A percentile compares a stretch with the other conserved stretches of the same genome.
phyloP scores from a whole-genome alignment of 2,888 invertebrate genomes.

The Harpagoxenus sublaevis region DNA sequence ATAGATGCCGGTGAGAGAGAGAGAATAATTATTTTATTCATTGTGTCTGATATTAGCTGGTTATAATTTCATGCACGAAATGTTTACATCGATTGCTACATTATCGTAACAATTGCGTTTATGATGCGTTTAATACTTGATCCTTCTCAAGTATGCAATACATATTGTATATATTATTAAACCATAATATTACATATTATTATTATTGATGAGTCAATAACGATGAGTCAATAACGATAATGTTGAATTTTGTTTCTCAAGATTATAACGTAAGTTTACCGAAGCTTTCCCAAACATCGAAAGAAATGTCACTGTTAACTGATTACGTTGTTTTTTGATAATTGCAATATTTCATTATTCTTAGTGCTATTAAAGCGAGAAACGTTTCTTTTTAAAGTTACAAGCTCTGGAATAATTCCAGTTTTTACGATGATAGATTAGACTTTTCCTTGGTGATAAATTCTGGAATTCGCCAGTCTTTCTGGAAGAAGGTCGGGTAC shows the following conservation, averaged over 20 bases:
- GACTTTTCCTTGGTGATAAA: conserved; percentile 63
- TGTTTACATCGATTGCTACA: conserved; percentile 22
- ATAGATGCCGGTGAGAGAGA: neutral
- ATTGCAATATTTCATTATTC: neutral
- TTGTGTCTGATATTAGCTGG: neutral
- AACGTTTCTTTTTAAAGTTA: neutral
- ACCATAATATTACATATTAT: neutral
- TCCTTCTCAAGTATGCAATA: conserved; percentile 12
- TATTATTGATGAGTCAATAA: neutral
- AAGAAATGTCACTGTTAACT: conserved; percentile 4
- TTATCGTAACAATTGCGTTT: neutral
- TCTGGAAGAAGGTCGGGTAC: conserved; percentile 36
- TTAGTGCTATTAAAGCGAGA: neutral
- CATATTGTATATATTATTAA: conserved; percentile 9
- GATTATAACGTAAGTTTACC: neutral
- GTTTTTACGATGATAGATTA: conserved; percentile 66
- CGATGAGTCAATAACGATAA: neutral
- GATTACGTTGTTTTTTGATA: neutral
- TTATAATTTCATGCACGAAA: conserved; percentile 20
- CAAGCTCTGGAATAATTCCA: conserved; percentile 31
- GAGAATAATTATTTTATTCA: neutral
- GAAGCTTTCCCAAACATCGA: neutral
- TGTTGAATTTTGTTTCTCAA: conserved; percentile 8
- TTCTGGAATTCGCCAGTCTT: conserved; percentile 50
- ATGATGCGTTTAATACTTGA: conserved; percentile 18